These are phyloP conservation scores for Eristalis intricaria DNA, from an alignment of 2,888 invertebrate species.

Conservation along the genomic window DNA sequence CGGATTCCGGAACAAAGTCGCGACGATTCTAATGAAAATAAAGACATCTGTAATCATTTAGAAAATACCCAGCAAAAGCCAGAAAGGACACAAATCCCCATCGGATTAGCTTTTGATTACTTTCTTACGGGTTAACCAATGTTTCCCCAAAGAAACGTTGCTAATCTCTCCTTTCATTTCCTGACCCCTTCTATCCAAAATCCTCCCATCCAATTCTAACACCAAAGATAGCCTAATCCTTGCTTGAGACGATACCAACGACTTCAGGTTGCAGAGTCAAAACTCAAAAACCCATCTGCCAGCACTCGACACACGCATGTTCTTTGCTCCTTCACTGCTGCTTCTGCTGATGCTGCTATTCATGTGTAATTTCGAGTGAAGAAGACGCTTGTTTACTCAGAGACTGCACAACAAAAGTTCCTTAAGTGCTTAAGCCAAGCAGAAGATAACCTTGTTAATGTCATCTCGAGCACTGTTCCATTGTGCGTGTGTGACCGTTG, in stretches of 20 bases:
- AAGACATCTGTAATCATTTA: too few species aligned
- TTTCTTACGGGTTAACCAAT: too few species aligned
- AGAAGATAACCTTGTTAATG: constrained; percentile 67
- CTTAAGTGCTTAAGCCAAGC: constrained; percentile 65
- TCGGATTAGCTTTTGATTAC: background rate
- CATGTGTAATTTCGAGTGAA: constrained; percentile 8
- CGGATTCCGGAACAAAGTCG: too few species aligned
- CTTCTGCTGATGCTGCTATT: background rate
- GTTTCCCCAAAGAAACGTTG: background rate
- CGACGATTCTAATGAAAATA: too few species aligned
- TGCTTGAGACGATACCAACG: background rate
- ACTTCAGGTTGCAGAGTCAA: background rate
- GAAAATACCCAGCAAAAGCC: too few species aligned
- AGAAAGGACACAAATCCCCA: background rate
- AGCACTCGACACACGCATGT: background rate
- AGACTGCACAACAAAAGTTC: constrained; percentile 52
- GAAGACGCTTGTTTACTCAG: constrained; percentile 41
- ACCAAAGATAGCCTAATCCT: background rate
- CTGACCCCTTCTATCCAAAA: background rate
- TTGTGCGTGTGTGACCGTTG: constrained; percentile 41
- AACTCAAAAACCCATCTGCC: background rate
- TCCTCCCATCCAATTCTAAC: background rate
- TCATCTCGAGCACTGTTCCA: constrained; percentile 52
- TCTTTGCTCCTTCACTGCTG: background rate
- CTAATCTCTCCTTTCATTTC: background rate